Base-by-base conservation (phyloP, 2,113 vertebrate species). In the Chloroceryle aenea region DNA sequence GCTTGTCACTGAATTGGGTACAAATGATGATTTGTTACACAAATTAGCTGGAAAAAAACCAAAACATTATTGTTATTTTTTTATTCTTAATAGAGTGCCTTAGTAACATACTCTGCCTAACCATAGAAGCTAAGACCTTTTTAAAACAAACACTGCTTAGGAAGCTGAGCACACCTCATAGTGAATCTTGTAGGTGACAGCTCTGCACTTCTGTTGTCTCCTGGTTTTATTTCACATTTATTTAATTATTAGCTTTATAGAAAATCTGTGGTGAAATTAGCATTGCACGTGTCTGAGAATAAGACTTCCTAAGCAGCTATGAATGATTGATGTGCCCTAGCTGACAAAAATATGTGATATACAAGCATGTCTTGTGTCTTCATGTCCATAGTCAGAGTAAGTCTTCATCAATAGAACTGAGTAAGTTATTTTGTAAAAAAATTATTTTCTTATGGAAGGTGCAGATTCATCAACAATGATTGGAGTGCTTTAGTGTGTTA, bases 1-100 rank as follows among this genome's bases (percentile, higher is more conserved):
- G 55, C 72, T 88, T 93, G 82, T 95, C 63, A 84, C 64, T 67
- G 48, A 94, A 83, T 52, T 83, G 85, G 71, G 52, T 86, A 93
- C 72, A 90, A 96, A 85, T 78, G 76, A 90, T 91, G 61, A 40
- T 40, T 40, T 40, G 76, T 89, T 66, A 42, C 45, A 56, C 32
- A 93, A 79, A 89, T 89, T 85, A 83, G 22, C 40, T 73, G 56
- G 19, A 4, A 48, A 45, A 66, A 72, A 62, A 9, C 14, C 21
- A 13, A 59, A 7, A 12, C 52, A 53, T 81, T 87, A 21, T 59
- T 25, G 22, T 55, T 89, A 79, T 84, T 68, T 34, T 76, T 78
- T 87, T 27, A 22, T 64, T 83, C 30, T 80, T 59, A 87, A 56
- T 47, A 52, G 16, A 61, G 3, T 36, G 9, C 32, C n/a, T 68